Evolutionary conservation across 1,140 invertebrate species (phyloP), one percentile per base, ranked within the genome.

Genomic region (Plodia interpunctella): DNA sequence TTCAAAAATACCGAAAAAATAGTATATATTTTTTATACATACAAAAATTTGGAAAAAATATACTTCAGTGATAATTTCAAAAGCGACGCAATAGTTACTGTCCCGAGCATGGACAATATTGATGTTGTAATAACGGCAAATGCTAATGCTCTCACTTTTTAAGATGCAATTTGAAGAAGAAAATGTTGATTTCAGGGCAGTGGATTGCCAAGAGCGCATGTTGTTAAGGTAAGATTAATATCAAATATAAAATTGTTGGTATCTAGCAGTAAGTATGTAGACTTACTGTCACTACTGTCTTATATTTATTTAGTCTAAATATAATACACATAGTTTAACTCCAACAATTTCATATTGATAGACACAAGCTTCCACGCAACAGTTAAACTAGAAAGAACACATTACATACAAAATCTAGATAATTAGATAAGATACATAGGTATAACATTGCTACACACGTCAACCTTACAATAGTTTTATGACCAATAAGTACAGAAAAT

Each of bases 141-240:
- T 53, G 76, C 77, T 76, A 70, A 38, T 65, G 78, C 72, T 70
- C 62, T 70, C 76, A 65, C 64, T 59, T 65, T 69, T 71, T 10
- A 28, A 49, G 32, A 50, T 64, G 55, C 6, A 55, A 57, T 49
- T 73, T 79, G 65, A 80, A 77, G 68, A 62, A 58, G 71, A 52
- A 49, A 64, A 62, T 83, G 21, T 83, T 83, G 66, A 74, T 88
- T 88, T 79, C 86, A 88, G 86, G 86, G 81, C 70, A 87, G 81
- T 83, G 86, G 84, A 55, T 62, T 84, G 59, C 66, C 71, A 67
- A 86, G 79, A 72, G 61, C 83, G 17, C 84, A 87, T 63, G 80
- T 87, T 61, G 80, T 88, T 1, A 88, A 87, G 86, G 86, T 88
- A 76, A 87, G 82, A 61, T 56, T 54, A 44, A 4, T 15, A 35